Evolutionary conservation across 2,113 vertebrate genomes (phyloP).

Genomic region (Ptyas mucosa): DNA sequence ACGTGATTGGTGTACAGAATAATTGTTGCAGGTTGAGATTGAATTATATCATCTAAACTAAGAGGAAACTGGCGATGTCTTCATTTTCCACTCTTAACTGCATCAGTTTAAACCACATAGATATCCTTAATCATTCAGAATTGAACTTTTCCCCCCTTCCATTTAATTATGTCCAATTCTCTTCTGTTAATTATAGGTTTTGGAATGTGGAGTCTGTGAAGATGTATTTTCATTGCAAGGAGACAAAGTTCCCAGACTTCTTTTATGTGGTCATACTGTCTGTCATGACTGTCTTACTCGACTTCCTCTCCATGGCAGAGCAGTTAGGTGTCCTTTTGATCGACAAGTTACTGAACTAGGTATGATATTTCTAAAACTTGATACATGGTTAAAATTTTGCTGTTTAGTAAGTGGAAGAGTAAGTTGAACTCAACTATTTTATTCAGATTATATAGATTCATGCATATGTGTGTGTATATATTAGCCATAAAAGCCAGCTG

Average conservation of each 20-base stretch:
- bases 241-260: slow-evolving; percentile 92
- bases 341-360: slow-evolving; percentile 94
- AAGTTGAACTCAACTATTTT: background rate
- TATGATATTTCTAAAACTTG: slow-evolving; percentile 57
- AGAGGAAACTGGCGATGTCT: background rate
- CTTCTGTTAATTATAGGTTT: slow-evolving; percentile 73
- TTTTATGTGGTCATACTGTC: slow-evolving; percentile 94
- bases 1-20: background rate
- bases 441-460: background rate
- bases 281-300: slow-evolving; percentile 96
- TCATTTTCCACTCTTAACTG: background rate
- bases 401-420: background rate
- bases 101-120: background rate
- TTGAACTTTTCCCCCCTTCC: background rate
- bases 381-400: background rate
- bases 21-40: background rate
- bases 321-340: slow-evolving; percentile 95
- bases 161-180: background rate
- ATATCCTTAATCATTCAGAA: background rate
- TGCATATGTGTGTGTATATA: background rate
- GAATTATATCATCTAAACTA: background rate
- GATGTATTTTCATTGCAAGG: slow-evolving; percentile 97
- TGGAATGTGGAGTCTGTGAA: slow-evolving; percentile 97
- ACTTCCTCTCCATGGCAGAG: slow-evolving; percentile 90
- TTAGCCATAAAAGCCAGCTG: background rate